Evolutionary conservation across 2,797 vertebrate species (phyloP).

Genomic region (Neomorphus geoffroyi): DNA sequence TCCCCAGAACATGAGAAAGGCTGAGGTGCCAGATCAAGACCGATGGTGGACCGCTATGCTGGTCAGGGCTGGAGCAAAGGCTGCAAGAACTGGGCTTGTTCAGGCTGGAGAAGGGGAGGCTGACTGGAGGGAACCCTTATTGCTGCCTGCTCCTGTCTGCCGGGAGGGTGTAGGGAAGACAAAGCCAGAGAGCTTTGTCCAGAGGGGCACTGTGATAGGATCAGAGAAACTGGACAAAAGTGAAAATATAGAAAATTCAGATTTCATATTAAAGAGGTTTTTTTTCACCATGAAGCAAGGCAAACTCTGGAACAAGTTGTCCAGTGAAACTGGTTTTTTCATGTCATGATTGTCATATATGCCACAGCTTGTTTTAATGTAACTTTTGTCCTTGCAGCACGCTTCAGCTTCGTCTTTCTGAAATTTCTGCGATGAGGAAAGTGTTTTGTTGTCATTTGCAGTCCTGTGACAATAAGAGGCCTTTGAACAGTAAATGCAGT

Average conservation of each 20-base stretch:
- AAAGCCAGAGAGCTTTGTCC: background rate
- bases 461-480: background rate
- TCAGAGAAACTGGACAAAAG: background rate
- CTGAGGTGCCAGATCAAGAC: background rate
- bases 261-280: background rate
- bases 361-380: background rate
- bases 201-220: background rate
- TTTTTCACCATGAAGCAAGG: rapidly evolving
- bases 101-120: background rate
- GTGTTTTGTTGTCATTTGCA: background rate
- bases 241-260: background rate
- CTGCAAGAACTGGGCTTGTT: background rate
- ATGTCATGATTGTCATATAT: rapidly evolving
- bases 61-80: background rate
- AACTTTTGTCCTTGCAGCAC: background rate
- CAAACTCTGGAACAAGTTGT: background rate
- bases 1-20: background rate
- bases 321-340: background rate
- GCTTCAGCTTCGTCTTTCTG: background rate
- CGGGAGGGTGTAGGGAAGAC: background rate
- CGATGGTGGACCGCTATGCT: rapidly evolving
- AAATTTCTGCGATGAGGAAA: background rate
- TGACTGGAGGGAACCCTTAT: background rate
- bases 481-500: background rate
- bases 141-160: background rate